Base-by-base conservation (phyloP, 1,140 invertebrate genomes). In the Drosophila pseudoananassae region DNA sequence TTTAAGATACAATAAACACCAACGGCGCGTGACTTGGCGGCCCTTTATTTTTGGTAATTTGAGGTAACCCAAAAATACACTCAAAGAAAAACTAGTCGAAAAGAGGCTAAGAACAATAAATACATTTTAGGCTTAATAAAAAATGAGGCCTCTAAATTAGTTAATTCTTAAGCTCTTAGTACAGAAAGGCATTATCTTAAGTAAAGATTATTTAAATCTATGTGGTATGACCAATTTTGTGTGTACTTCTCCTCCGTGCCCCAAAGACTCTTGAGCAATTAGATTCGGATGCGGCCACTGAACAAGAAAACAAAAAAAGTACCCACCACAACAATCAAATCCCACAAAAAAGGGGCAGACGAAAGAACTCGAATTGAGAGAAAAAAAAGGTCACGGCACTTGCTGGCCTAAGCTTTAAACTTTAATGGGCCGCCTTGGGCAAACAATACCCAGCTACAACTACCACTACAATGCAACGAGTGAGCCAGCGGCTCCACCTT, bases 311-410 rank as follows among this genome's bases (percentile, higher is more conserved):
- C 6, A 57, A 71, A 68, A 51, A 47, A 64, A 50, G 25, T 46
- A 46, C 36, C 58, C 20, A 17, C 53, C 36, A 31, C 38, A 65
- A 61, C 46, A 63, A 74, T 45, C 14, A 45, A 63, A 61, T 15
- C 40, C 53, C 46, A 51, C 25, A 63, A 66, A 50, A 53, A 58
- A 60, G 25, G 61, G n/a, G 25, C 51, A 59, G 43, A 63, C 65
- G 49, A 47, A 66, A 69, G 81, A 84, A 81, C 80, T 65, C 73
- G 65, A 82, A 81, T 78, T 68, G 68, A 81, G 80, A 58, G 77
- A 68, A 87, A 85, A 85, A 85, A 85, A 85, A 85, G 82, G 82
- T 85, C 82, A 85, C 85, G 82, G 78, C 78, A 85, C 74, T 82
- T 88, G 82, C 80, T 66, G 80, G 43, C 43, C 43, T 46, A 46